Evolutionary conservation across 2,113 vertebrate species (phyloP).

Genomic region (Guaruba guarouba): DNA sequence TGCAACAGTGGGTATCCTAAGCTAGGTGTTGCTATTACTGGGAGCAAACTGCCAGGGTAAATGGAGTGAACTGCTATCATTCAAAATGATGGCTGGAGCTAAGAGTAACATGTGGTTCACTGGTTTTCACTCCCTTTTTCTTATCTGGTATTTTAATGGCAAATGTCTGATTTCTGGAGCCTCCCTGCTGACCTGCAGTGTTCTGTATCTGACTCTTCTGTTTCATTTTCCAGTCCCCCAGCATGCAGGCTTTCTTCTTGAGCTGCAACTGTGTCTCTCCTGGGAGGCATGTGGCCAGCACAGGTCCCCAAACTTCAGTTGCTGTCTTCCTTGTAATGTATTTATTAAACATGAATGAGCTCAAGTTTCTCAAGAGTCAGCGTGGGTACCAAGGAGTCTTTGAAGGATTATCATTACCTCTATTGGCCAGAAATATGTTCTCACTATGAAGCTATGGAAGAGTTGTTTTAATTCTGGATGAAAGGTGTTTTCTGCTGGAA

Average conservation of each 20-base stretch:
- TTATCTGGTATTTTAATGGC: not conserved
- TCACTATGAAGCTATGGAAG: not conserved
- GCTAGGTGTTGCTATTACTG: not conserved
- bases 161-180: not conserved
- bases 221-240: not conserved
- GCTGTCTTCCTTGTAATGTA: not conserved
- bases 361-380: not conserved
- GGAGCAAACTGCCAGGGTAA: not conserved
- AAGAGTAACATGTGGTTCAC: not conserved
- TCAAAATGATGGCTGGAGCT: not conserved
- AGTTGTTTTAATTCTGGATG: not conserved
- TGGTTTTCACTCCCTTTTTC: not conserved
- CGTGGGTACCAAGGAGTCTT: not conserved
- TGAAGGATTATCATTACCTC: not conserved
- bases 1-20: not conserved
- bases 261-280: not conserved
- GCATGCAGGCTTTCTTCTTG: not conserved
- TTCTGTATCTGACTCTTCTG: not conserved
- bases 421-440: not conserved
- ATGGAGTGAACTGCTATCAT: not conserved
- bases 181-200: not conserved
- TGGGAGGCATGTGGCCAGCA: not conserved
- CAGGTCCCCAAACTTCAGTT: not conserved
- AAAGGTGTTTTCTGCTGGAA: constrained; percentile 26
- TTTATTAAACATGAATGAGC: not conserved